Percentiles rank a stretch among this genome's conserved stretches.
phyloP scores from a whole-genome alignment of 2,797 vertebrate species.

The Diplodus sargus region DNA sequence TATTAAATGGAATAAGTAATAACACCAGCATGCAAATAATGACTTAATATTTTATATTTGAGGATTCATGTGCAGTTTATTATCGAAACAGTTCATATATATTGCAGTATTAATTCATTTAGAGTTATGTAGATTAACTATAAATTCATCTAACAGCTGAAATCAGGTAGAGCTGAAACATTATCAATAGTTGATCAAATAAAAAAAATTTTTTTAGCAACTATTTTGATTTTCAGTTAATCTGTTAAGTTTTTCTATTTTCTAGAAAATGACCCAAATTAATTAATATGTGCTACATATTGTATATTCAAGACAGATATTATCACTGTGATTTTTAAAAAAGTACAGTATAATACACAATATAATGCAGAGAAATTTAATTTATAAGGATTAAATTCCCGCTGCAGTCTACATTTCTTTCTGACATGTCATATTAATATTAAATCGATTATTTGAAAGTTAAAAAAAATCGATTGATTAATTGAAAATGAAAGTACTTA shows the following conservation, averaged over 20 bases:
- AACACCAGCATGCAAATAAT: background rate
- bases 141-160: background rate
- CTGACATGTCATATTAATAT: background rate
- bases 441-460: rapidly evolving
- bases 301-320: background rate
- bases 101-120: background rate
- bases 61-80: background rate
- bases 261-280: background rate
- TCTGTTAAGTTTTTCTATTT: background rate
- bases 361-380: too few species aligned
- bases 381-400: too few species aligned
- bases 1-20: slow-evolving; percentile 4
- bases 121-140: background rate
- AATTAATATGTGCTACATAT: too few species aligned
- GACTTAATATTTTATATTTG: background rate
- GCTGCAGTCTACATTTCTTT: background rate
- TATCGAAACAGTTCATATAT: background rate
- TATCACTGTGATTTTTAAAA: too few species aligned
- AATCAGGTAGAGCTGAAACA: background rate
- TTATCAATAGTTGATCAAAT: background rate
- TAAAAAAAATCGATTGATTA: background rate
- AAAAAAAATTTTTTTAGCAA: background rate
- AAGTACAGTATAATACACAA: too few species aligned
- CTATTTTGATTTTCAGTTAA: background rate
- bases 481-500: background rate